Evolutionary conservation across 2,113 vertebrate genomes (phyloP).

Genomic region (Ranitomeya imitator): DNA sequence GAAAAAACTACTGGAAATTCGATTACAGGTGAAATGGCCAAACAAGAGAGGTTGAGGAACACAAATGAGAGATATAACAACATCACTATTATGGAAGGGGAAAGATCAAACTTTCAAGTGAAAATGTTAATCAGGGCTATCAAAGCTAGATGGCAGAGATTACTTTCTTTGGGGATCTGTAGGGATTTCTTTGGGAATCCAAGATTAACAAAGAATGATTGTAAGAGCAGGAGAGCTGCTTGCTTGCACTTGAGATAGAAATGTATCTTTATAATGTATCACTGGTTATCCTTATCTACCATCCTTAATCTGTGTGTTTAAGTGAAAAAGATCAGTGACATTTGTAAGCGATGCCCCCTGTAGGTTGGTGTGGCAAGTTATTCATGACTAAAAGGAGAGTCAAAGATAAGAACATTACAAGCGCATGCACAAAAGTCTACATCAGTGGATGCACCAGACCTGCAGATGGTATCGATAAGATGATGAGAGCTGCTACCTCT

Average conservation of each 20-base stretch:
- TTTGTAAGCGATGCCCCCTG: background rate
- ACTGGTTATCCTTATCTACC: background rate
- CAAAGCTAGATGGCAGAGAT: conserved; percentile 54
- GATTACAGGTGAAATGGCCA: conserved; percentile 57
- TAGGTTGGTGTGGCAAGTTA: background rate
- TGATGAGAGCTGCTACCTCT: background rate
- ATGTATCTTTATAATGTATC: conserved; percentile 44
- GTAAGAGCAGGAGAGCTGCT: conserved; percentile 37
- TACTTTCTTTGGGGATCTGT: conserved; percentile 55
- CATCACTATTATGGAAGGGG: conserved; percentile 55
- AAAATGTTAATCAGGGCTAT: conserved; percentile 57
- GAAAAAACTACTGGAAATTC: conserved; percentile 45
- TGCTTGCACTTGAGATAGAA: conserved; percentile 41
- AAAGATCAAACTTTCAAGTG: conserved; percentile 57
- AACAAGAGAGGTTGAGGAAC: conserved; percentile 54
- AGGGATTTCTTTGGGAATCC: conserved; percentile 52
- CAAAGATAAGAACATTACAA: background rate
- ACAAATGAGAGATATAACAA: conserved; percentile 59
- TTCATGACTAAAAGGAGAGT: background rate
- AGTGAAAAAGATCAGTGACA: background rate
- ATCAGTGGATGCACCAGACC: background rate
- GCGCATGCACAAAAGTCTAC: background rate
- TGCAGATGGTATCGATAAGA: too few species aligned
- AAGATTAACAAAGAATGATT: conserved; percentile 45
- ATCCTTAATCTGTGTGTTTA: conserved; percentile 15